Base-by-base conservation (phyloP, 2,888 invertebrate species). In the Lamproptera curius region DNA sequence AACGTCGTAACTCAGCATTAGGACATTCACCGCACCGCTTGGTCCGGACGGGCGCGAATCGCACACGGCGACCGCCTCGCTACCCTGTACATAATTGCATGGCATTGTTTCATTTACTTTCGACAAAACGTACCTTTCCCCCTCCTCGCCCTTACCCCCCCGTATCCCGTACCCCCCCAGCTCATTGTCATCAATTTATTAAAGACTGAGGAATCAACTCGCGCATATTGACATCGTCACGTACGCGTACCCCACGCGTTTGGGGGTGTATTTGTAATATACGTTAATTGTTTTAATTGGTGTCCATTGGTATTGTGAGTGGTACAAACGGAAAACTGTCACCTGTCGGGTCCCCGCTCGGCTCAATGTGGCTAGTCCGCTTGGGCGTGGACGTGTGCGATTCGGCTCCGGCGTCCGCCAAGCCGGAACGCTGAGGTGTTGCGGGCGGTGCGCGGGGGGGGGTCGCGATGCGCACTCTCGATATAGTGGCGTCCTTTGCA, bases 171-270 rank as follows among this genome's bases (percentile, higher is more conserved):
- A n/a, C n/a, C n/a, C 76, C 82, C 83, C 84, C 83, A 82, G 81
- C 83, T 85, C 86, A 85, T 85, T 80, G 83, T 78, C 86, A 86
- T 86, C 86, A 86, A 86, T 84, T 81, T 80, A 84, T 84, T 84
- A 86, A 84, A 86, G 86, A 86, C 86, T 86, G 86, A 86, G 85
- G 77, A 84, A 86, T 85, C 86, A 85, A 85, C 80, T 79, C 75
- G 81, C 84, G 85, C 83, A 81, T 80, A 80, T 76, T 75, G 82
- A 81, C 85, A 83, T 85, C 75, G 83, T 76, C 83, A 82, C 84
- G 80, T 74, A 79, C 75, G 80, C 78, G 82, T 76, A 6, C 28
- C 78, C 78, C 79, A 65, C 64, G 56, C 65, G 67, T 72, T 72
- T 68, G 78, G 77, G 79, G 73, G n/a, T 72, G 46, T 58, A 69